Evolutionary conservation across 2,797 vertebrate species (phyloP).

Genomic region (Ciconia nigra): DNA sequence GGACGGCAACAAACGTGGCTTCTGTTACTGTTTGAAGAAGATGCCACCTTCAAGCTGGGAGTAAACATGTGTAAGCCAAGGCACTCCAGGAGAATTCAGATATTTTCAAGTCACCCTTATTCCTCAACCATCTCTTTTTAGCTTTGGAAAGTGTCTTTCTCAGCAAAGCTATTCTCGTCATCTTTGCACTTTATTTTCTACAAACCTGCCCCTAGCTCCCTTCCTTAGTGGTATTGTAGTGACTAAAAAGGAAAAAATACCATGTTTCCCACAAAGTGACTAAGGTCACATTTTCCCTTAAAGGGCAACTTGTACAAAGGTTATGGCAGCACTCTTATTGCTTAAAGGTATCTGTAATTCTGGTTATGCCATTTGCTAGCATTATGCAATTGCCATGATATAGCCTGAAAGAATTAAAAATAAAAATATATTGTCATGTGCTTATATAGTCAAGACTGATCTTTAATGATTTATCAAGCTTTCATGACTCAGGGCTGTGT

Average conservation of each 20-base stretch:
- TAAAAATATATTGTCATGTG: not conserved
- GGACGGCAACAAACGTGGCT: not conserved
- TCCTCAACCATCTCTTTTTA: not conserved
- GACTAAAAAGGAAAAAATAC: not conserved
- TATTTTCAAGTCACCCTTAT: not conserved
- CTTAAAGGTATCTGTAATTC: not conserved
- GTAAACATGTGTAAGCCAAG: not conserved
- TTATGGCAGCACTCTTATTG: not conserved
- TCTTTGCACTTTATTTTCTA: not conserved
- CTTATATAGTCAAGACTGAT: not conserved
- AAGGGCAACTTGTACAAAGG: not conserved
- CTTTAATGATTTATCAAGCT: not conserved
- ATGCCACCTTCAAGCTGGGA: constrained; percentile 35
- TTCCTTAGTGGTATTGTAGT: not conserved
- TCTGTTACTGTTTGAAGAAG: not conserved
- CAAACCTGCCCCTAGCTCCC: not conserved
- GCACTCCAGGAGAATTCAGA: not conserved
- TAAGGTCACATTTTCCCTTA: not conserved
- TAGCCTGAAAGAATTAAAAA: not conserved
- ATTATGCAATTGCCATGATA: not conserved
- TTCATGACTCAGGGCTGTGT: not conserved
- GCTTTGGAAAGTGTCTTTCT: not conserved
- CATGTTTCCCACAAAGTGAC: not conserved
- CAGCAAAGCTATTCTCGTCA: not conserved
- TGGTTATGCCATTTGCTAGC: not conserved